phyloP scores from a whole-genome alignment of 2,113 vertebrate genomes.

The Sturnira hondurensis region DNA sequence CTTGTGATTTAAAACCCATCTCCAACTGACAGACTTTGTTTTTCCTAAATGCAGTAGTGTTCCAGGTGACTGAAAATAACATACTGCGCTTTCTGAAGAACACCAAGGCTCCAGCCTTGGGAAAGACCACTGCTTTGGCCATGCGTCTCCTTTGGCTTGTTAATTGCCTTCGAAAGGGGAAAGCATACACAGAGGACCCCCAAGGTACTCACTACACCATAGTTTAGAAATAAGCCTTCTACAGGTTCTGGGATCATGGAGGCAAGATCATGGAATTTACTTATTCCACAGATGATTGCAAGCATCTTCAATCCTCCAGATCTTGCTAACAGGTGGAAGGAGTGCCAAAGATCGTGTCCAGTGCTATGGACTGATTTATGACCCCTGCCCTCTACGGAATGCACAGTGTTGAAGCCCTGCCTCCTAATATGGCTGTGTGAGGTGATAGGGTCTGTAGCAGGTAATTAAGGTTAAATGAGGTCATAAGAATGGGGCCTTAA shows the following conservation, averaged over 20 bases:
- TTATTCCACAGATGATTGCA: background rate
- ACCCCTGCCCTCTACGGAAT: background rate
- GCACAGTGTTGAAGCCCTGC: background rate
- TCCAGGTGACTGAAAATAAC: background rate
- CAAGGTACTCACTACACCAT: background rate
- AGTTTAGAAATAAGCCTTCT: background rate
- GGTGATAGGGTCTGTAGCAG: background rate
- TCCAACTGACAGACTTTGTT: background rate
- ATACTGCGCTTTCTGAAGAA: background rate
- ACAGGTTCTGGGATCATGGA: background rate
- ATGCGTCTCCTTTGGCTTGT: background rate
- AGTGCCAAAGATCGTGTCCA: background rate
- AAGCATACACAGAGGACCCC: background rate
- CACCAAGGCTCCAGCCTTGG: background rate
- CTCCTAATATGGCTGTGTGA: background rate
- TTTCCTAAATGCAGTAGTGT: background rate
- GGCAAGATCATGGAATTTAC: background rate
- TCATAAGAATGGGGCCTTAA: background rate
- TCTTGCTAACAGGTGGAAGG: background rate
- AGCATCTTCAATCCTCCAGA: background rate
- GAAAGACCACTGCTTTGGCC: background rate
- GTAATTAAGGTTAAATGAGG: background rate
- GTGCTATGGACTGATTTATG: background rate
- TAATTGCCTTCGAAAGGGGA: background rate
- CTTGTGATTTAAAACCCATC: background rate